Base-by-base conservation (phyloP, 2,797 vertebrate species). In the Nannoperca australis region DNA sequence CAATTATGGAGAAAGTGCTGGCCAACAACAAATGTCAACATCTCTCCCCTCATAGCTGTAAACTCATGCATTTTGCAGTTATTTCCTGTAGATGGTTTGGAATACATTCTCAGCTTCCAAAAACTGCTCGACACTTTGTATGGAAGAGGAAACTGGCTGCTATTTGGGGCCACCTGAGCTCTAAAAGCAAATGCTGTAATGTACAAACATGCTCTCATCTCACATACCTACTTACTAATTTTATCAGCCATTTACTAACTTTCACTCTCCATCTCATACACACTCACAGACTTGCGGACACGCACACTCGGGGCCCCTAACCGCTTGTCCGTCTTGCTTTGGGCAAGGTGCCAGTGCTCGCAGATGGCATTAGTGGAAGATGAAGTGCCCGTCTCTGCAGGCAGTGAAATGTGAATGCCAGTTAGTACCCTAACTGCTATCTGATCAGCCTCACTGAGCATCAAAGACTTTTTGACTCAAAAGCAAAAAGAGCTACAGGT, bases 341-440 rank as follows among this genome's bases (percentile, higher is more conserved):
- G 75, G 92, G 90, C 89, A 3, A n/a, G 1, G 8, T 42, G 90
- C 93, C 93, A 94, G 83, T 15, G 67, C 80, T 85, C 73, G 42
- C 93, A 95, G 93, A 94, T 94, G 95, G 93, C 86, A 75, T 91
- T 89, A 91, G 69, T 72, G 85, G 85, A 88, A 92, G 90, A 93
- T 90, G 89, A 92, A 92, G 89, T 83, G 79, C 66, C 88, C 71
- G 55, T 82, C 74, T 85, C 83, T 54, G 73, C 83, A 87, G 88
- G 84, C 89, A 89, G 87, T 93, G 86, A 89, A 88, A 92, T 86
- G 90, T 90, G 92, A 90, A 93, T 87, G 79, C 80, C 86, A 78
- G 79, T 91, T 82, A 90, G 81, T 50, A 45, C 10, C 71, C 64
- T 70, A 89, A 90, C 78, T 82, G 86, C 55, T 70, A 73, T 89